Evolutionary conservation across 2,888 invertebrate species (phyloP), one percentile per base, ranked within the genome.

Genomic region (Drosophila cyrtoloma): DNA sequence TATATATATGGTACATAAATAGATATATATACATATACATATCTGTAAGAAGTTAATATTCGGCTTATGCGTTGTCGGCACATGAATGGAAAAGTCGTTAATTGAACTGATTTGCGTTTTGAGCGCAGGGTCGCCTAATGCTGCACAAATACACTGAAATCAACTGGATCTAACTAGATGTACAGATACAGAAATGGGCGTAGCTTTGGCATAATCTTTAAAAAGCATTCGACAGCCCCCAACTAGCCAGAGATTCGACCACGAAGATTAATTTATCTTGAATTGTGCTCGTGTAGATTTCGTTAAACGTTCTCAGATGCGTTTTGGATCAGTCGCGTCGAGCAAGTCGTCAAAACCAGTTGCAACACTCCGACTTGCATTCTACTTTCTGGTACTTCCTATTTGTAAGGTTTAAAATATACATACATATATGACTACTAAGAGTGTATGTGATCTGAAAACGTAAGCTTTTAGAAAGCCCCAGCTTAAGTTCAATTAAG

Each of bases 31-130:
- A 16, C 2, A 42, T 30, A 57, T 55, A 26, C 22, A 28, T 68
- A 39, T 5, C 26, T 47, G 26, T 47, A 47, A 16, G 26, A 26
- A 47, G 47, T 16, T 16, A 47, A 4, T 47, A 28, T 47, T 47
- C 9, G 5, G 32, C 33, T 30, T 37, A 16, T 57, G 57, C 19
- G 26, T 71, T 42, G 69, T 71, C 71, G 71, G 71, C 59, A 71
- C 52, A 52, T 62, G 44, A 65, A 70, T 75, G 37, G 28, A 68
- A 57, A 14, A 30, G 2, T 56, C 39, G 35, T 77, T 81, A 75
- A 90, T 88, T 90, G 56, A 84, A 74, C 56, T 56, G 72, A 84
- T 82, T 88, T 73, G 53, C 56, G 52, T 72, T 79, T 86, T 75
- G 53, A 77, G 86, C 59, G 59, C 82, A 90, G 60, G 70, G 81